phyloP scores from a whole-genome alignment of 2,888 invertebrate genomes.

The Tenthredo notha region DNA sequence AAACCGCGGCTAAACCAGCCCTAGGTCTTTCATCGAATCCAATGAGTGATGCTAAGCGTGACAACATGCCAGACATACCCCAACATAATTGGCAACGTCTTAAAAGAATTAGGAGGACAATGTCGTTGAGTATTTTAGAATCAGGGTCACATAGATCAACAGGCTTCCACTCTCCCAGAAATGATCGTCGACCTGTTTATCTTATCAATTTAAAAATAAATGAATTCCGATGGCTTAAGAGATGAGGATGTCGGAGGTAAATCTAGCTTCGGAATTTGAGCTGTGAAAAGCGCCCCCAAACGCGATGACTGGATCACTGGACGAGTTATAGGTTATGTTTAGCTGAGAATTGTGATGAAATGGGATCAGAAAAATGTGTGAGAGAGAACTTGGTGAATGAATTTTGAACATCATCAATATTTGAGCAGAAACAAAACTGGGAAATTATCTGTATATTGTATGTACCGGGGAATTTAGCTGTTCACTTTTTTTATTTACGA shows the following conservation, averaged over 20 bases:
- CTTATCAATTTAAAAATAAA: neutral
- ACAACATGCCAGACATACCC: slow-evolving; percentile 15
- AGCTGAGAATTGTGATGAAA: neutral
- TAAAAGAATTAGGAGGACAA: neutral
- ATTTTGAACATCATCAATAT: neutral
- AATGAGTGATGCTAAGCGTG: neutral
- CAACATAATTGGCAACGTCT: neutral
- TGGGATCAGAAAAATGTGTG: neutral
- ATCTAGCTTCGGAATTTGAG: neutral
- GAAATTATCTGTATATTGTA: no score
- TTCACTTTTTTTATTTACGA: neutral
- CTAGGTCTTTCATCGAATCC: neutral
- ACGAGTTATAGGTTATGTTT: slow-evolving; percentile 16
- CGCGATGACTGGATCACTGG: neutral
- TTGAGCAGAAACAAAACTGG: neutral
- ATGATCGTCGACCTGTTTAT: neutral
- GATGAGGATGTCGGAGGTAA: neutral
- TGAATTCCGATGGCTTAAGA: neutral
- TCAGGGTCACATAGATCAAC: slow-evolving; percentile 16
- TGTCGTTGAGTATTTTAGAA: neutral
- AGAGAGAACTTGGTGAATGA: neutral
- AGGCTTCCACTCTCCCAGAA: neutral
- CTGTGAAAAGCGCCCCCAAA: neutral
- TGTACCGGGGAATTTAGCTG: neutral
- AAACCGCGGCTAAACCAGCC: neutral